phyloP scores from a whole-genome alignment of 2,113 vertebrate species.

The Mustela lutreola region DNA sequence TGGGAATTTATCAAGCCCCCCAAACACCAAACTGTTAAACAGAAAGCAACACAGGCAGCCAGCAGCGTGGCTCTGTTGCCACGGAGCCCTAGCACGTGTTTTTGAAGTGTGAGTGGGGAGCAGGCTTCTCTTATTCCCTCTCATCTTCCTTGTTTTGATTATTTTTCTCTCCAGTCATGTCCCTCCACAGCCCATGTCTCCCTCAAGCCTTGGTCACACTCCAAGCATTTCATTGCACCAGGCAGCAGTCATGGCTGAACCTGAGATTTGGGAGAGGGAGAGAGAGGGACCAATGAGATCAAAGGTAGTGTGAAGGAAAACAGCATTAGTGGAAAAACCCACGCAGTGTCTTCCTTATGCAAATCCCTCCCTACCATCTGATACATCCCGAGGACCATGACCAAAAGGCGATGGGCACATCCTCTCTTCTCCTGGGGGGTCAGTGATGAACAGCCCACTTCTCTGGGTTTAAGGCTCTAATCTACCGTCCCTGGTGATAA shows the following conservation, averaged over 20 bases:
- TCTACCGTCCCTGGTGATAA: neutral
- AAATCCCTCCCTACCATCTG: neutral
- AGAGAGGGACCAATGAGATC: neutral
- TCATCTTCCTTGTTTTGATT: slow-evolving; percentile 31
- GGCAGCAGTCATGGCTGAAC: neutral
- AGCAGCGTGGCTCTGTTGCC: accelerated
- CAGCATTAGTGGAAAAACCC: neutral
- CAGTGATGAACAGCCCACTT: neutral
- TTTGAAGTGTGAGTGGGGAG: neutral
- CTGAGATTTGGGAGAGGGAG: slow-evolving; percentile 2
- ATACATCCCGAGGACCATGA: neutral
- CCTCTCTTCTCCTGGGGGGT: neutral
- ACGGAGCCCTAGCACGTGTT: accelerated
- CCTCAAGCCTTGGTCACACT: neutral
- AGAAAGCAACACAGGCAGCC: neutral
- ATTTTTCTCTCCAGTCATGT: slow-evolving; percentile 19
- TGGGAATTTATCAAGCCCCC: slow-evolving; percentile 42
- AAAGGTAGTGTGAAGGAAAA: slow-evolving; percentile 13
- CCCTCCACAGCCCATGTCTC: neutral
- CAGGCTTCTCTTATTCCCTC: neutral
- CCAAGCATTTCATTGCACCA: neutral
- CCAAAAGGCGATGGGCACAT: neutral
- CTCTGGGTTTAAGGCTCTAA: neutral
- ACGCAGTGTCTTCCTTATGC: neutral
- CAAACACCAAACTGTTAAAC: neutral